Conservation (phyloP, 1,140 invertebrate species). For the Drosophila auraria region DNA sequence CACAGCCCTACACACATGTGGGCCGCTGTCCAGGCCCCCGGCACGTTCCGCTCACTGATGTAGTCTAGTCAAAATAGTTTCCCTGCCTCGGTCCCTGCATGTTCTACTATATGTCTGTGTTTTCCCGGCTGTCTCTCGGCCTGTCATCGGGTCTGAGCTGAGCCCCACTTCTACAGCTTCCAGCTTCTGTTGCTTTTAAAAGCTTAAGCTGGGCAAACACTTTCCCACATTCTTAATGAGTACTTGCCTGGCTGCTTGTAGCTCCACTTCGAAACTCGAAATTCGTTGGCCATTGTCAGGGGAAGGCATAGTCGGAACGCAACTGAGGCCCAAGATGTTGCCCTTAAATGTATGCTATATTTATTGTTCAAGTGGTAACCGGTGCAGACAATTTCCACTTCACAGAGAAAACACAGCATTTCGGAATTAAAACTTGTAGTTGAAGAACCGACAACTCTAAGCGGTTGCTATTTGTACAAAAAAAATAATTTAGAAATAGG, state of each 20-base stretch:
- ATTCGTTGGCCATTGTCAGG: conserved; percentile 31
- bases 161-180: conserved; percentile 32
- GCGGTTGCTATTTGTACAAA: conserved; percentile 12
- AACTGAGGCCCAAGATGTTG: conserved; percentile 14
- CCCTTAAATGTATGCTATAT: conserved; percentile 16
- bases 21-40: conserved; percentile 37
- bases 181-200: conserved; percentile 60
- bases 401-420: conserved; percentile 18
- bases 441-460: conserved; percentile 9
- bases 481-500: conserved; percentile 18
- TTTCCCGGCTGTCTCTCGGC: conserved; percentile 35
- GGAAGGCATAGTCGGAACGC: background rate
- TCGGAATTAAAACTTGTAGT: conserved; percentile 6
- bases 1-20: conserved; percentile 15
- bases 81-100: conserved; percentile 7
- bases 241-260: conserved; percentile 32
- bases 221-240: conserved; percentile 48
- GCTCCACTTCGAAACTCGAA: conserved; percentile 29
- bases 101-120: conserved; percentile 20
- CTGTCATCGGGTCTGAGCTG: conserved; percentile 57
- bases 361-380: conserved; percentile 29
- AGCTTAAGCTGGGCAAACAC: conserved; percentile 57
- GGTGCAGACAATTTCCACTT: conserved; percentile 14
- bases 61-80: conserved; percentile 65
- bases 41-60: conserved; percentile 57